phyloP scores from a whole-genome alignment of 1,140 invertebrate species.

The Brachionus sp. region DNA sequence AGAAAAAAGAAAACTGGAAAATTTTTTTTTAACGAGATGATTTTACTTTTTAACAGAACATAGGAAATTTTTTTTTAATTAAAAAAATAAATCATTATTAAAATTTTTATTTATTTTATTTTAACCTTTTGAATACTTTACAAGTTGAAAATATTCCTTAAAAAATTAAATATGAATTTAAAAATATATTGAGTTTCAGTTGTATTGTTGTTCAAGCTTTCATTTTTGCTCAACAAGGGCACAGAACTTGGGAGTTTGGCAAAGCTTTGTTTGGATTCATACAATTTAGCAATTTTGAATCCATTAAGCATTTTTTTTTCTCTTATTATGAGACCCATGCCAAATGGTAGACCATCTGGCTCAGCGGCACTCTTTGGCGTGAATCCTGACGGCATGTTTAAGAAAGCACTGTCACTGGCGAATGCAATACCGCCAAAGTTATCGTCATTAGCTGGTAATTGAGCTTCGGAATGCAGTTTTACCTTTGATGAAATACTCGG shows the following conservation, averaged over 20 bases:
- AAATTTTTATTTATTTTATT: too few relatives aligned
- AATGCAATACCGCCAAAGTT: neutral
- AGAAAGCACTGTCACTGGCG: neutral
- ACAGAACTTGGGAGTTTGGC: constrained; percentile 8
- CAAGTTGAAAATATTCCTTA: neutral
- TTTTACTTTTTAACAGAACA: too few relatives aligned
- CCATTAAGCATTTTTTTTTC: neutral
- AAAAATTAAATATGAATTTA: neutral
- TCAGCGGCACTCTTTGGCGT: neutral
- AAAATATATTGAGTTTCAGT: too few relatives aligned
- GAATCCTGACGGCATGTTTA: constrained; percentile 8
- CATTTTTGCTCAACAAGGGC: neutral
- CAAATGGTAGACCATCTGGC: neutral
- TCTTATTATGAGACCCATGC: neutral
- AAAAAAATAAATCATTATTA: too few relatives aligned
- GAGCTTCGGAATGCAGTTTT: neutral
- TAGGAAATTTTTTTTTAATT: too few relatives aligned
- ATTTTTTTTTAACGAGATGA: too few relatives aligned
- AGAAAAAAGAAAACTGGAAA: too few relatives aligned
- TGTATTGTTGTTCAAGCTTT: neutral
- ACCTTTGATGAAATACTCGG: neutral
- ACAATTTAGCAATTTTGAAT: constrained; percentile 26
- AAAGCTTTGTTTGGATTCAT: constrained; percentile 8
- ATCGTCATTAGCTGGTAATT: neutral
- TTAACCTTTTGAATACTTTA: too few relatives aligned